These are phyloP conservation scores for Alloscopus bannaensis DNA, from an alignment of 2,888 invertebrate genomes.

Conservation along the genomic window DNA sequence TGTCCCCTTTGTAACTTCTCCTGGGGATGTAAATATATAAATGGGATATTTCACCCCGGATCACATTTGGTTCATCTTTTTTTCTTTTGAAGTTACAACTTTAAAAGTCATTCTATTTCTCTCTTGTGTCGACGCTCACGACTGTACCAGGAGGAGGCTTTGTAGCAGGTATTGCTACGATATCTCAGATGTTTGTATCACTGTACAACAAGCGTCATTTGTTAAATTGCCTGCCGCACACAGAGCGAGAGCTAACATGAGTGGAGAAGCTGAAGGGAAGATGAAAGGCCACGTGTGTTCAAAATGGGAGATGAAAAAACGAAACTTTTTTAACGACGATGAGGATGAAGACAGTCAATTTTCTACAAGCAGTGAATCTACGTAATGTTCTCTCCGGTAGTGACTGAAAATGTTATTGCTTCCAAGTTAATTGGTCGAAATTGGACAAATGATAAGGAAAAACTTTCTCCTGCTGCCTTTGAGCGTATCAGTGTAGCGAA, in stretches of 20 bases:
- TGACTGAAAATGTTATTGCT: slow-evolving; percentile 15
- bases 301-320: neutral
- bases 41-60: too few relatives aligned
- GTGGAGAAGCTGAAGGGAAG: slow-evolving; percentile 3
- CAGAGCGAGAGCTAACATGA: too few relatives aligned
- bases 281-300: slow-evolving; percentile 1
- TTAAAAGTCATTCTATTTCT: too few relatives aligned
- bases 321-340: slow-evolving; percentile 34
- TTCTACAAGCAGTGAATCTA: too few relatives aligned
- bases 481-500: neutral
- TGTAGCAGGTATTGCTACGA: too few relatives aligned
- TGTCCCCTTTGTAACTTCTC: too few relatives aligned
- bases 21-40: too few relatives aligned
- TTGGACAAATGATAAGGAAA: slow-evolving; percentile 21
- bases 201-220: too few relatives aligned
- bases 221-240: slow-evolving; percentile 14
- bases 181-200: too few relatives aligned
- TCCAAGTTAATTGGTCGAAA: slow-evolving; percentile 29
- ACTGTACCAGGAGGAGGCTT: too few relatives aligned
- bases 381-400: neutral
- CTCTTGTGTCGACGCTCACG: too few relatives aligned
- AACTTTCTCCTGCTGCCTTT: slow-evolving; percentile 1
- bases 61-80: too few relatives aligned
- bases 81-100: slow-evolving; percentile 39
- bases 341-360: neutral